These are phyloP conservation scores for Anabacerthia variegaticeps DNA, from an alignment of 2,797 vertebrate genomes.

Conservation along the genomic window DNA sequence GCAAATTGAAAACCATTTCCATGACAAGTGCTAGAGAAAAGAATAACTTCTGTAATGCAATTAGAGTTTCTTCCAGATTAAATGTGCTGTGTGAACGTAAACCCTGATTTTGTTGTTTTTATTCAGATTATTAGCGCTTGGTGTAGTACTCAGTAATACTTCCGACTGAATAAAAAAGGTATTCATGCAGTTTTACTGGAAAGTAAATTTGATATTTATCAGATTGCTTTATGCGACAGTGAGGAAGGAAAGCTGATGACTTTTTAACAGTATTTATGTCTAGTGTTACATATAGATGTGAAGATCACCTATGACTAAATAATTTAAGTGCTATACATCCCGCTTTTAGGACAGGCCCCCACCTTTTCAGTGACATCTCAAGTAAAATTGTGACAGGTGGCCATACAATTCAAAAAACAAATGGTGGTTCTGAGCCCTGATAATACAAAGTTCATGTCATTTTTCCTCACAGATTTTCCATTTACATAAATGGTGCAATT, in stretches of 20 bases:
- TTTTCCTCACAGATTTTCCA: conserved; percentile 2
- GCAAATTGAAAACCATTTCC: neutral
- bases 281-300: neutral
- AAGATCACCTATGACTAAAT: neutral
- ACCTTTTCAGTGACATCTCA: conserved; percentile 43
- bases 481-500: conserved; percentile 58
- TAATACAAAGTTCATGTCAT: conserved; percentile 35
- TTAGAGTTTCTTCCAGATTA: conserved; percentile 5
- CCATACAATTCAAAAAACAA: conserved; percentile 20
- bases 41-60: neutral
- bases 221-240: neutral
- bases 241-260: neutral
- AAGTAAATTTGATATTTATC: neutral
- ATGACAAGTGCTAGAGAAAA: conserved; percentile 1
- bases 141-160: neutral
- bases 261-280: conserved; percentile 18
- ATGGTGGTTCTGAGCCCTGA: conserved; percentile 32
- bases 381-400: conserved; percentile 55
- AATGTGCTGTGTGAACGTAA: neutral
- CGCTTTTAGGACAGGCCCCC: conserved; percentile 54
- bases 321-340: conserved; percentile 49
- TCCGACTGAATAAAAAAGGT: neutral
- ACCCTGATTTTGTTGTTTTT: neutral
- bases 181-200: neutral
- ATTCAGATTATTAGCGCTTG: neutral